Base-by-base conservation (phyloP, 2,113 vertebrate genomes). In the Vireo altiloquus region DNA sequence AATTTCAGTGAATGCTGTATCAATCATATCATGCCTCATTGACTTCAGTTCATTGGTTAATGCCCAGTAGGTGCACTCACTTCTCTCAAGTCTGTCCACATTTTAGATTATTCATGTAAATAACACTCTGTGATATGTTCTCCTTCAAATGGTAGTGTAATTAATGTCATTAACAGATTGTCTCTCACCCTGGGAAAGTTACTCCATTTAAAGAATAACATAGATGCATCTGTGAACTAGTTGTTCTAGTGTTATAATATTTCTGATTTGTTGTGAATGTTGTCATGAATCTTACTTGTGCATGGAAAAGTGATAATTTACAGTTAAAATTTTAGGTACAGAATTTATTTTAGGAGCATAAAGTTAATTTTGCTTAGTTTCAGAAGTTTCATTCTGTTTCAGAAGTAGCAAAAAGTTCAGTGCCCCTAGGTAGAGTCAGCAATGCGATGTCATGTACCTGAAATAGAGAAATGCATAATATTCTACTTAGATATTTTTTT, bases 381-480 rank as follows among this genome's bases (percentile, higher is more conserved):
- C n/a, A 69, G 47, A 53, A 78, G 28, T 30, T 28, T n/a, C 18
- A 13, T 46, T 69, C 46, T 85, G 33, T 82, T 88, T 42, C 31
- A 44, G 54, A 80, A 81, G 33, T 30, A 83, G 47, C 17, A 63
- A 54, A 31, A 7, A 15, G 46, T 57, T 87, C 54, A 61, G 3
- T 61, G n/a, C 7, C 13, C 27, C 9, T 35, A 8, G 61, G 40
- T 24, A 70, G 44, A 80, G 64, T 74, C 54, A 63, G 22, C 33
- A 50, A 3, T 56, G 23, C 2, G 19, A 1, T 17, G 4, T 27
- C n/a, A 24, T 1, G 2, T 70, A 30, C 15, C 16, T 59, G 37
- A 72, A 89, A 13, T 23, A 63, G 39, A 53, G n/a, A 72, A 85
- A 9, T 53, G 8, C 2, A 2, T 49, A 2, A 20, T 47, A 65